Percentiles rank a stretch among this genome's conserved stretches.
Evolutionary conservation across 2,797 vertebrate genomes (phyloP).

Genomic region (Otus scops): DNA sequence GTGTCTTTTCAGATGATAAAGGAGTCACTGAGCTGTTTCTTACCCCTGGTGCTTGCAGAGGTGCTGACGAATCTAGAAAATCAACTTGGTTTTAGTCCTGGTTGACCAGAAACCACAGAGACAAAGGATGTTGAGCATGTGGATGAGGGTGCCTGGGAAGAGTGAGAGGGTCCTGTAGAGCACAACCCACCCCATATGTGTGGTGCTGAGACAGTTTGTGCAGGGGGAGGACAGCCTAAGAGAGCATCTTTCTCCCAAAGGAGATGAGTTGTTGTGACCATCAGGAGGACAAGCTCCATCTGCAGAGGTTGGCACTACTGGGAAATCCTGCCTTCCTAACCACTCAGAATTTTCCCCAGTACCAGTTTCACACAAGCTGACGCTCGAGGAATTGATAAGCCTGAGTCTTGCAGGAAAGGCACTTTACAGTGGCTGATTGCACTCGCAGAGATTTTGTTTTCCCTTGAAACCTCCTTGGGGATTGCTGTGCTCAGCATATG

Average conservation of each 20-base stretch:
- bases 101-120: background rate
- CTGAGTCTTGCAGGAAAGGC: background rate
- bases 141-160: background rate
- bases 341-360: background rate
- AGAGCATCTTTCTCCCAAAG: background rate
- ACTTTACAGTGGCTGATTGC: background rate
- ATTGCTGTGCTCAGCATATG: background rate
- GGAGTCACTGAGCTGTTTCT: background rate
- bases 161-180: background rate
- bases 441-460: background rate
- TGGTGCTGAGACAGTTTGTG: background rate
- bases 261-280: background rate
- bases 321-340: background rate
- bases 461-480: background rate
- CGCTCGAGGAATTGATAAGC: background rate
- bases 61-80: background rate
- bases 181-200: background rate
- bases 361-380: background rate
- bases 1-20: background rate
- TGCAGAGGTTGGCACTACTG: background rate
- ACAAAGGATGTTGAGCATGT: background rate
- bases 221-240: background rate
- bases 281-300: background rate
- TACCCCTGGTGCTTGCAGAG: background rate
- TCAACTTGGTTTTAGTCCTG: background rate